Percentiles rank a stretch among this genome's conserved stretches.
phyloP scores from a whole-genome alignment of 2,113 vertebrate species.

The Lepisosteus oculatus region DNA sequence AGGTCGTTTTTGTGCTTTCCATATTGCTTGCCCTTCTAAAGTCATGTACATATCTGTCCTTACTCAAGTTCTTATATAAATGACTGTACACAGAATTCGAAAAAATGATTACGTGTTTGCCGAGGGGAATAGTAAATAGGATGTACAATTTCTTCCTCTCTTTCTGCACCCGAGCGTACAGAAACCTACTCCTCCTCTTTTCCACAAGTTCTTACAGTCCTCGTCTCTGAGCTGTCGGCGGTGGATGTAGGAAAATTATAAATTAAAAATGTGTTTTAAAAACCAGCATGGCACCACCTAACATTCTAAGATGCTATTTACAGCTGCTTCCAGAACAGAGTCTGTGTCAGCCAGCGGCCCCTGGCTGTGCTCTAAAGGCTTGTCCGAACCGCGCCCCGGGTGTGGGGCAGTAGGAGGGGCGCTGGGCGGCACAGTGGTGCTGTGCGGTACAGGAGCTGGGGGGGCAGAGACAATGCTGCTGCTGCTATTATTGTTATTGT shows the following conservation, averaged over 20 bases:
- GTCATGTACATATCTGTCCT: too few species aligned
- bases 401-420: conserved; percentile 13
- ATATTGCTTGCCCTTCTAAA: too few species aligned
- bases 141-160: too few species aligned
- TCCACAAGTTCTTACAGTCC: conserved; percentile 41
- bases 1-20: too few species aligned
- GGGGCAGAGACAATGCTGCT: conserved; percentile 36
- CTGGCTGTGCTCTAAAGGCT: conserved; percentile 72
- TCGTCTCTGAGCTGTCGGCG: conserved; percentile 24
- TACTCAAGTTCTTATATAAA: too few species aligned
- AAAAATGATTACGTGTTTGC: too few species aligned
- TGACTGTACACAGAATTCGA: too few species aligned
- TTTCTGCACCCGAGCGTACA: too few species aligned
- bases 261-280: conserved; percentile 11
- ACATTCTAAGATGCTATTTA: conserved; percentile 99
- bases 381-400: conserved; percentile 60
- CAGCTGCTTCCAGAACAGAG: conserved; percentile 96
- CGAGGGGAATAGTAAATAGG: too few species aligned
- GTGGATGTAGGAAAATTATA: neutral
- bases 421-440: conserved; percentile 36
- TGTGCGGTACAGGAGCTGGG: conserved; percentile 28
- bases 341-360: conserved; percentile 80
- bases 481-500: conserved; percentile 31
- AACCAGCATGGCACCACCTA: conserved; percentile 62
- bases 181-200: conserved; percentile 7